Evolutionary conservation across 2,888 invertebrate genomes (phyloP), one percentile per base, ranked within the genome.

Genomic region (Cerastoderma edule): DNA sequence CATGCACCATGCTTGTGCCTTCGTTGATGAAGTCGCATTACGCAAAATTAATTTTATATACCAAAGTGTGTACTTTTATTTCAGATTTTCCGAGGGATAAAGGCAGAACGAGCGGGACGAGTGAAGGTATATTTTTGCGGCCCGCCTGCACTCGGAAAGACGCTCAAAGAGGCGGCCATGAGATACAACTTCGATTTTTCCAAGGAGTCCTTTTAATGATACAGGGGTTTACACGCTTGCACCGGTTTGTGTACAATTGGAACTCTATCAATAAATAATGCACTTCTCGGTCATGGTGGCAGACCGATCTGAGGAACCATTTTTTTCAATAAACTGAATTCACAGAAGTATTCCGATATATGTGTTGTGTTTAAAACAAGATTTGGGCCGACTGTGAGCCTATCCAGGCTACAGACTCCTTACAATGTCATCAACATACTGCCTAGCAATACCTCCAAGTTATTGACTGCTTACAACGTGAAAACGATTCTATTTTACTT

Each of bases 81-180:
- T 57, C 78, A 89, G 89, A 53, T 89, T 30, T 89, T 89, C 68
- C 69, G 50, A 19, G 53, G 74, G 19, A 84, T 89, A n/a, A 60
- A 71, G n/a, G 67, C 35, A 22, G 76, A 80, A 39, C 84, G 82
- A 8, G 76, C 82, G 48, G 88, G 88, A 0, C 84, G 85, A 64
- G 85, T 88, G 0, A 85, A 85, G 35, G 87, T 89, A 0, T 88
- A 88, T 74, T 85, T 87, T 54, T 89, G 89, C 65, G 89, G 89
- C 2, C 74, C 84, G 6, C 85, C 87, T 10, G 83, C 81, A 6
- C 68, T 89, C 10, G 86, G 82, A 6, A 83, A 84, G 67, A 60
- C 72, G 8, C 69, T 89, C 16, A 88, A 86, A 74, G 82, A 84
- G 53, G 44, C 70, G 13, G 76, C 84, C 28, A 71, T 53, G n/a